phyloP scores from a whole-genome alignment of 2,113 vertebrate genomes.

The Mesitornis unicolor region DNA sequence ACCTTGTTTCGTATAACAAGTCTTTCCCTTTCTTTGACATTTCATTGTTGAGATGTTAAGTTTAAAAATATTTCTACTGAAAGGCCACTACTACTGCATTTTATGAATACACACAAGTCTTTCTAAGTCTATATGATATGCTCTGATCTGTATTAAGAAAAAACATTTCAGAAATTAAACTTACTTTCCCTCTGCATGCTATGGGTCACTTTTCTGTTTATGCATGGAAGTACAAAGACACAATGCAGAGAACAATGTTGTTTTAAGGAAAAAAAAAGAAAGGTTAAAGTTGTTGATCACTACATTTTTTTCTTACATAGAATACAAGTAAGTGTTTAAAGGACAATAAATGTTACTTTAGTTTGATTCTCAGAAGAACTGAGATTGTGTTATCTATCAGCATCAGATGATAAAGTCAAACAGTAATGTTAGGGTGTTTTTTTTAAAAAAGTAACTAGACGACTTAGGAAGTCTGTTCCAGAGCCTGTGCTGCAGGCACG shows the following conservation, averaged over 20 bases:
- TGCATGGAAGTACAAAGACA: background rate
- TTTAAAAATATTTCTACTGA: background rate
- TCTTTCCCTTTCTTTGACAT: background rate
- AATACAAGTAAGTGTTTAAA: background rate
- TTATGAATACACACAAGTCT: background rate
- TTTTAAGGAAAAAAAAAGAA: background rate
- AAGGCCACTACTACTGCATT: background rate
- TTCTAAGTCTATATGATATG: conserved; percentile 15
- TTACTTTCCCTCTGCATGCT: background rate
- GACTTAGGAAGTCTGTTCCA: too few relatives aligned
- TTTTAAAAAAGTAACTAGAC: too few relatives aligned
- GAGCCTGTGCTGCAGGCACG: background rate
- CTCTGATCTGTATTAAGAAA: conserved; percentile 37
- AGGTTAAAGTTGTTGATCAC: background rate
- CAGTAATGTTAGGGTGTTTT: too few relatives aligned
- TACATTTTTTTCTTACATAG: background rate
- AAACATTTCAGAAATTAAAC: background rate
- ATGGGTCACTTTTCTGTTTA: background rate
- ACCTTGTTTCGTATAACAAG: background rate
- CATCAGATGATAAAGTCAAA: background rate
- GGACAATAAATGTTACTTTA: background rate
- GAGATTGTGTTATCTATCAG: background rate
- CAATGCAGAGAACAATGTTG: background rate
- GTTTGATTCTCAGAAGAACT: background rate
- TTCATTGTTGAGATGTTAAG: background rate